A percentile compares a stretch with the other conserved stretches of the same genome.
Conservation (phyloP, 2,888 invertebrate species). For the Dilophus febrilis region DNA sequence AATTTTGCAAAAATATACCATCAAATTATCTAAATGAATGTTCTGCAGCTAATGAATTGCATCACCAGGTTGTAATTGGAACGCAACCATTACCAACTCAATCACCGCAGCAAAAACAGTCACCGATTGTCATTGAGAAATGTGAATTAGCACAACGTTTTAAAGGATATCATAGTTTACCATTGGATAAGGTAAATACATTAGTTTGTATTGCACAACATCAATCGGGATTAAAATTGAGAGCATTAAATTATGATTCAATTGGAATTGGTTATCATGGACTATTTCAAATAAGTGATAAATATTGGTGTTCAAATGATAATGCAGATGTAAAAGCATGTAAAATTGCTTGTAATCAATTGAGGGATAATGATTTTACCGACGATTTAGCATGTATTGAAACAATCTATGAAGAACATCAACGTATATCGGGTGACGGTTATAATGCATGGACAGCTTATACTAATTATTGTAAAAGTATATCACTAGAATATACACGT, state of each 20-base stretch:
- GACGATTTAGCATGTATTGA: constrained; percentile 53
- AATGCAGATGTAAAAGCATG: constrained; percentile 40
- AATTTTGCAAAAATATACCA: constrained; percentile 20
- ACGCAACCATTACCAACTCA: no score
- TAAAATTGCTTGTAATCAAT: constrained; percentile 37
- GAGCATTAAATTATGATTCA: constrained; percentile 34
- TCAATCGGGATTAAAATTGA: constrained; percentile 52
- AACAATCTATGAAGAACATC: constrained; percentile 46
- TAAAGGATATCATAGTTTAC: constrained; percentile 16
- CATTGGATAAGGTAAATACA: constrained; percentile 35
- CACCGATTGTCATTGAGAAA: no score
- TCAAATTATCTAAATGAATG: constrained; percentile 21
- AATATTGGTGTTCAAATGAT: constrained; percentile 43
- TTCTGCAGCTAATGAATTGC: no score
- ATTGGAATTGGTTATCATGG: constrained; percentile 50
- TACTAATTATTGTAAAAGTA: constrained; percentile 37
- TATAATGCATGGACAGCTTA: constrained; percentile 44
- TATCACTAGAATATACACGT: no score
- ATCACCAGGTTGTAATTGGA: no score
- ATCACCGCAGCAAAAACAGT: no score
- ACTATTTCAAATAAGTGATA: constrained; percentile 51
- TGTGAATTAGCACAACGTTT: no score
- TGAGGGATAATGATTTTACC: constrained; percentile 49
- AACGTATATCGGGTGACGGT: constrained; percentile 47
- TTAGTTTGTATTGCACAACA: constrained; percentile 59